Evolutionary conservation across 2,797 vertebrate genomes (phyloP).

Genomic region (Sebastiscus tertius): DNA sequence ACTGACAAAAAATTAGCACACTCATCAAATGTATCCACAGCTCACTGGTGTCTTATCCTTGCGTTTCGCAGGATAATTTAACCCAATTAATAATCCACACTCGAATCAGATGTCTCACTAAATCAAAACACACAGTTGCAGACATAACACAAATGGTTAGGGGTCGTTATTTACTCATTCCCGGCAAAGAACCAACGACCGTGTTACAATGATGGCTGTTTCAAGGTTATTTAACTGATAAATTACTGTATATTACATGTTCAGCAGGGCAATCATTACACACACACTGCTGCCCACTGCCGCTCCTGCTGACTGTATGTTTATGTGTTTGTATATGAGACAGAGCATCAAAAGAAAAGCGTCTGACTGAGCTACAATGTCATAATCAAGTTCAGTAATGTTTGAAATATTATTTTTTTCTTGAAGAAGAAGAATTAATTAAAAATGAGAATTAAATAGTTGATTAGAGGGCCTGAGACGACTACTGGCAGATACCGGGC

Average conservation of each 20-base stretch:
- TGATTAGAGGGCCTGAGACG: not conserved
- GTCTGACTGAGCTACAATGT: not conserved
- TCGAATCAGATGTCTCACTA: slow-evolving; percentile 13
- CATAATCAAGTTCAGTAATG: accelerated
- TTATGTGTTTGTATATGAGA: not conserved
- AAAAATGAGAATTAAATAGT: not conserved
- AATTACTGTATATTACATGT: slow-evolving; percentile 28
- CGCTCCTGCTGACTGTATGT: not conserved
- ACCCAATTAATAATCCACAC: not conserved
- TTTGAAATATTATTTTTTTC: not conserved
- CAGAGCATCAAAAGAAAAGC: not conserved
- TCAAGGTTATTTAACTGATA: slow-evolving; percentile 35
- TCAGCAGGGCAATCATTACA: not conserved
- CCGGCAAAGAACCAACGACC: not conserved
- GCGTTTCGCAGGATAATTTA: not conserved
- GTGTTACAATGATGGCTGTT: slow-evolving; percentile 10
- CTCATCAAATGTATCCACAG: not conserved
- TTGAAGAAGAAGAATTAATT: not conserved
- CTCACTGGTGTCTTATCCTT: not conserved
- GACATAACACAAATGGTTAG: not conserved
- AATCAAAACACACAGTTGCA: slow-evolving; percentile 14
- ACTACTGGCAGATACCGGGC: not conserved
- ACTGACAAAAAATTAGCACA: not conserved
- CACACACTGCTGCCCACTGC: not conserved
- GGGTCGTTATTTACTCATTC: slow-evolving; percentile 16